phyloP scores from a whole-genome alignment of 2,888 invertebrate species.

The Caenorhabditis parvicauda region DNA sequence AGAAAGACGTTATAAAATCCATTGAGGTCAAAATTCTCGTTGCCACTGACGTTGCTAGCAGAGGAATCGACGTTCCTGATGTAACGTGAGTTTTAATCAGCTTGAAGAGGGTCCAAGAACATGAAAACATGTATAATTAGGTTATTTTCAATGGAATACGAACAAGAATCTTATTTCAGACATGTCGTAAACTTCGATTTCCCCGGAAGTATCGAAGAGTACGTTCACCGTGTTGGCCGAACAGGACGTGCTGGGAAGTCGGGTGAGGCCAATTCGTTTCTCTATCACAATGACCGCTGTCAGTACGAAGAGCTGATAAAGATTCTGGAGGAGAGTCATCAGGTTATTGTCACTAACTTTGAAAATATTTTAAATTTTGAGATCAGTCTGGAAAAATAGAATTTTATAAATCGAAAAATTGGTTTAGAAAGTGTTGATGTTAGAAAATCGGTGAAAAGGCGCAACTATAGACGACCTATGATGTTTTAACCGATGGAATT shows the following conservation, averaged over 20 bases:
- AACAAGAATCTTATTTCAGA: too few species aligned
- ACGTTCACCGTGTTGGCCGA: constrained; percentile 90
- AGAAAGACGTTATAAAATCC: not conserved
- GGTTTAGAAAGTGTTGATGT: too few species aligned
- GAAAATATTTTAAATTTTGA: too few species aligned
- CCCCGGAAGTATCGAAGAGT: constrained; percentile 89
- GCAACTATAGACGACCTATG: too few species aligned
- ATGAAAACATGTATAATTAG: too few species aligned
- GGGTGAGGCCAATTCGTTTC: constrained; percentile 79
- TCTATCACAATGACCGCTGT: constrained; percentile 78
- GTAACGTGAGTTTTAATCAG: constrained; percentile 59
- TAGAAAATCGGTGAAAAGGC: too few species aligned
- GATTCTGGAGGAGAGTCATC: constrained; percentile 82
- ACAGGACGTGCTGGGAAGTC: constrained; percentile 86
- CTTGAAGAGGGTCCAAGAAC: not conserved
- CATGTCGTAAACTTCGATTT: constrained; percentile 91
- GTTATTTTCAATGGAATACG: too few species aligned
- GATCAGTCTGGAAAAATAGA: too few species aligned
- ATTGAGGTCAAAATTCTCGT: constrained; percentile 82
- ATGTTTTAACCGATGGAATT: too few species aligned
- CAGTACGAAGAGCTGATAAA: constrained; percentile 79
- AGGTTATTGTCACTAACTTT: constrained; percentile 63
- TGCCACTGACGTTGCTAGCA: constrained; percentile 90
- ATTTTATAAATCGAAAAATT: too few species aligned
- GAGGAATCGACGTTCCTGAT: constrained; percentile 79